These are phyloP conservation scores for Ochropleura leucogaster DNA, from an alignment of 2,888 invertebrate species.

Conservation along the genomic window DNA sequence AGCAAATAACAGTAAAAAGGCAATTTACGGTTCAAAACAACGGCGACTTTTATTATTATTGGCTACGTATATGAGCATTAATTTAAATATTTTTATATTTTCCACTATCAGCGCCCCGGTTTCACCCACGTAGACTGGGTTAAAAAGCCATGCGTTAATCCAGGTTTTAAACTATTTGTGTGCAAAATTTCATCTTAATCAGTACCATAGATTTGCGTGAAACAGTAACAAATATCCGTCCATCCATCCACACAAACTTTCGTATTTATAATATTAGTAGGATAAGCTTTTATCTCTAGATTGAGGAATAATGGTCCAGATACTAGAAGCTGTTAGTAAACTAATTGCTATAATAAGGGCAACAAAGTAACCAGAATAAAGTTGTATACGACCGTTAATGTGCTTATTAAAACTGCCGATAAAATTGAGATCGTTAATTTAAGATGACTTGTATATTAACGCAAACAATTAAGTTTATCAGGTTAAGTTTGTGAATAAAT, in stretches of 20 bases:
- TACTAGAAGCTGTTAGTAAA: constrained; percentile 27
- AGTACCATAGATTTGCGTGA: too few species aligned
- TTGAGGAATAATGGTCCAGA: constrained; percentile 38
- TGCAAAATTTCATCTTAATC: too few species aligned
- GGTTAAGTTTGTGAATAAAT: constrained; percentile 72
- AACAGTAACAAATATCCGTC: too few species aligned
- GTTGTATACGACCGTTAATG: constrained; percentile 36
- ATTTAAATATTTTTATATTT: constrained; percentile 41
- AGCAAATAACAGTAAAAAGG: constrained; percentile 58
- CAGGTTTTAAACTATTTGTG: too few species aligned
- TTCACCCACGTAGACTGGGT: too few species aligned
- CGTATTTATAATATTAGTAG: too few species aligned
- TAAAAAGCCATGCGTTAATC: too few species aligned
- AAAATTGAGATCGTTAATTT: constrained; percentile 37
- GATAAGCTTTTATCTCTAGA: constrained; percentile 31
- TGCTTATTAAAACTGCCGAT: constrained; percentile 41
- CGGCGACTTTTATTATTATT: constrained; percentile 56
- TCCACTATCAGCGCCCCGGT: background rate
- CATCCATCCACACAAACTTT: too few species aligned
- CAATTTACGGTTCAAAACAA: constrained; percentile 44
- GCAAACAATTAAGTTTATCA: constrained; percentile 52
- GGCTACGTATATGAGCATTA: constrained; percentile 34
- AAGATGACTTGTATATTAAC: constrained; percentile 45
- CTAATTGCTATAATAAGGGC: constrained; percentile 7
- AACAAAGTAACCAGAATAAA: constrained; percentile 51